Percentiles rank a stretch among this genome's conserved stretches.
Conservation (phyloP, 2,113 vertebrate genomes). For the Melierax canorus region DNA sequence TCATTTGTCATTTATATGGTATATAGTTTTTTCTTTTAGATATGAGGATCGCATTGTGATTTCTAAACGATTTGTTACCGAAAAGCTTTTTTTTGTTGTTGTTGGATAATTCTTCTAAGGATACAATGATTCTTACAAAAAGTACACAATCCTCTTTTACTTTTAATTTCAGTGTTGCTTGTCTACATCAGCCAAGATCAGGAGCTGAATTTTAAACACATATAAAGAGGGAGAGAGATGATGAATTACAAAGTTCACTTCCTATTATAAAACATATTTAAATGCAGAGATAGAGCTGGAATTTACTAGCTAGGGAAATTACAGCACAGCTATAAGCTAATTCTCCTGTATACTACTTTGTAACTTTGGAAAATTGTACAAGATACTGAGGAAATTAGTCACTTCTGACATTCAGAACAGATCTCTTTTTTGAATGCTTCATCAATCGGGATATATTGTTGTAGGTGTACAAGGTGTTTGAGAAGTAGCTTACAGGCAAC, state of each 20-base stretch:
- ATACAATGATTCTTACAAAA: neutral
- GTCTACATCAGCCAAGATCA: neutral
- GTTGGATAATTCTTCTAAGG: neutral
- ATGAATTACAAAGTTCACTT: neutral
- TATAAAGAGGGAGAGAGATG: neutral
- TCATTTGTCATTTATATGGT: neutral
- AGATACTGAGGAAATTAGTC: neutral
- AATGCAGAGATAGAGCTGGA: neutral
- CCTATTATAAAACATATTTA: slow-evolving; percentile 4
- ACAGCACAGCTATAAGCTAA: neutral
- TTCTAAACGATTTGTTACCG: neutral
- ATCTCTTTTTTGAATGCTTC: neutral
- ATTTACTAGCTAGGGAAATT: slow-evolving; percentile 42
- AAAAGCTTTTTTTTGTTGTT: neutral
- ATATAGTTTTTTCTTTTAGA: neutral
- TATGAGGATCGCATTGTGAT: neutral
- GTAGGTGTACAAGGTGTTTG: neutral
- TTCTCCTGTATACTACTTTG: neutral
- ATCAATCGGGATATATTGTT: neutral
- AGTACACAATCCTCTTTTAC: neutral
- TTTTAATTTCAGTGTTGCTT: neutral
- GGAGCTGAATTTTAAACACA: neutral
- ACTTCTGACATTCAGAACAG: slow-evolving; percentile 1
- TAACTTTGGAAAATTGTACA: neutral
- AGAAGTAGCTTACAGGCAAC: neutral